Base-by-base conservation (phyloP, 2,113 vertebrate genomes). In the Sinosuthora webbiana region DNA sequence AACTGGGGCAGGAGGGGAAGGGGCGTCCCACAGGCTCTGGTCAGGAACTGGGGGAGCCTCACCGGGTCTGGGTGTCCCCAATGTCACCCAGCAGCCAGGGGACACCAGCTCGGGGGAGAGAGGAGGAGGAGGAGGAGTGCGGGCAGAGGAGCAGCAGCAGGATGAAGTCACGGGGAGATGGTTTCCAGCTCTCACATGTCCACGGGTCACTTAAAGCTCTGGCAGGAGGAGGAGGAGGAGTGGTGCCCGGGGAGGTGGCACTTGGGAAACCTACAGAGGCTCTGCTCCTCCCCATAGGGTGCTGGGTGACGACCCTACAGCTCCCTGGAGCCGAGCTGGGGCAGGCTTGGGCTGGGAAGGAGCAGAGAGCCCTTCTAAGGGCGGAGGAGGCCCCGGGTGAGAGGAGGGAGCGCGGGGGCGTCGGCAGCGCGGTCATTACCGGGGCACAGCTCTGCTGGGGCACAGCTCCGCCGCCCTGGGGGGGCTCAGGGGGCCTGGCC, bases 401-500 rank as follows among this genome's bases (percentile, higher is more conserved):
- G 41, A 22, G 93, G 24, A 63, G 22, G 35, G 77, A 28, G 60
- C 2, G 87, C 73, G 18, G 15, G 86, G 91, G 31, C 1, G 22
- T 19, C 42, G 71, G 94, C 79, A 49, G 92, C 62, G 55, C n/a
- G 95, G 42, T 37, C 49, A 22, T 5, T 15, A 12, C 22, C 11
- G n/a, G 75, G 67, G 81, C 41, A 30, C 60, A 24, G 95, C 90
- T 45, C 22, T 49, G 55, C 70, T 52, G n/a, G 75, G 67, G 81
- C 41, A 30, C 60, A 24, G 95, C 90, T 45, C 22, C 25, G 55
- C 70, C 49, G 82, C 49, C 53, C 68, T 13, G 76, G 49, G 70
- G 18, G 50, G 41, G 77, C 59, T 85, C 97, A 98, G 25, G 97
- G 94, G 42, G 90, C 94, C 97, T 91, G 98, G 95, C 96, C 98